A percentile compares a stretch with the other conserved stretches of the same genome.
Evolutionary conservation across 2,797 vertebrate species (phyloP).

Genomic region (Tragopan temminckii): DNA sequence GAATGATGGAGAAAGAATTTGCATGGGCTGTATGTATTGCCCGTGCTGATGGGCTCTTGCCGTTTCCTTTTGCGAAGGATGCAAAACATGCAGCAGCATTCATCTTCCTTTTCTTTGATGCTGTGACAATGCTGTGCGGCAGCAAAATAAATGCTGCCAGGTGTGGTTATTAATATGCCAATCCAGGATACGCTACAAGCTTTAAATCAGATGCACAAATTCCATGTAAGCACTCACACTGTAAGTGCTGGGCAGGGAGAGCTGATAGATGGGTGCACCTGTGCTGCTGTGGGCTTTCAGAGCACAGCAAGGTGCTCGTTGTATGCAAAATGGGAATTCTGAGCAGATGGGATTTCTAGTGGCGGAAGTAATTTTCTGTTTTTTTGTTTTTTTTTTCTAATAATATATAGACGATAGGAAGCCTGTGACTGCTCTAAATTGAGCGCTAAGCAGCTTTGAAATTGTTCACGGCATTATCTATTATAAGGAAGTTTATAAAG

Average conservation of each 20-base stretch:
- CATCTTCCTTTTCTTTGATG: conserved; percentile 26
- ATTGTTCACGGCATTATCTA: conserved; percentile 62
- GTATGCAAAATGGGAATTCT: neutral
- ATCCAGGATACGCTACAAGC: neutral
- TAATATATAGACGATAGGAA: conserved; percentile 26
- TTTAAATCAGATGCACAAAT: neutral
- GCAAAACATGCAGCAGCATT: neutral
- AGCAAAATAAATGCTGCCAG: conserved; percentile 40
- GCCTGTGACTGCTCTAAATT: conserved; percentile 49
- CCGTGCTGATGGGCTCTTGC: neutral
- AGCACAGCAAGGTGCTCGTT: neutral
- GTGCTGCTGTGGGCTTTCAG: neutral
- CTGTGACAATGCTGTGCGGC: neutral
- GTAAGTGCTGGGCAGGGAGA: neutral
- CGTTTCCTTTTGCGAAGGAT: neutral
- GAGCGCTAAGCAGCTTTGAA: conserved; percentile 51
- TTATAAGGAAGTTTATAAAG: conserved; percentile 72
- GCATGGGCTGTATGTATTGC: neutral
- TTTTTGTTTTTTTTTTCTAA: neutral
- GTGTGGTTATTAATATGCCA: conserved; percentile 7
- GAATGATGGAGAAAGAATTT: neutral
- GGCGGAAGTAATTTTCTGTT: conserved; percentile 19
- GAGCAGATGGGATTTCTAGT: neutral
- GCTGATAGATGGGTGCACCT: rapidly evolving
- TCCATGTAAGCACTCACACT: neutral